Percentiles rank a stretch among this genome's conserved stretches.
Evolutionary conservation across 2,797 vertebrate genomes (phyloP).

Genomic region (Ciconia nigra): DNA sequence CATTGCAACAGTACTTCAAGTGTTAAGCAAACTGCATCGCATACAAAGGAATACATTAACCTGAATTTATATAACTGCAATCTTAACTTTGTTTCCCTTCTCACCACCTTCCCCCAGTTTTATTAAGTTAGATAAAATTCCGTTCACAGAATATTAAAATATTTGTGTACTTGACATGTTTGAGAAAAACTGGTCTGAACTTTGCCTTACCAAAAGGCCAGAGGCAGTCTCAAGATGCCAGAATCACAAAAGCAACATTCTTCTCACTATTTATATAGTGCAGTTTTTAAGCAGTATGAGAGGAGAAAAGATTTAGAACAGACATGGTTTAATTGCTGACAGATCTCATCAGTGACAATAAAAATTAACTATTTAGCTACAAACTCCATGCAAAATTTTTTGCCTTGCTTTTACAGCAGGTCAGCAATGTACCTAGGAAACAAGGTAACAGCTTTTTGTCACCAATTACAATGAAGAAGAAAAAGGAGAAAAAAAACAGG

Average conservation of each 20-base stretch:
- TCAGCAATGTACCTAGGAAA: neutral
- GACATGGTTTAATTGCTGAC: conserved; percentile 25
- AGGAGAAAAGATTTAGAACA: conserved; percentile 18
- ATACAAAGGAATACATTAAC: neutral
- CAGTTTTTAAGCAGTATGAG: neutral
- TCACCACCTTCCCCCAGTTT: neutral
- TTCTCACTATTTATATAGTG: neutral
- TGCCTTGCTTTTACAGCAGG: neutral
- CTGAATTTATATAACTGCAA: neutral
- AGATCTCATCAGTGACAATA: neutral
- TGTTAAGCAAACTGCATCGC: neutral
- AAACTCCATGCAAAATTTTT: neutral
- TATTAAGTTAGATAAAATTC: neutral
- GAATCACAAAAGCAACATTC: conserved; percentile 27
- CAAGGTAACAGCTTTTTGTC: neutral
- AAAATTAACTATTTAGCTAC: neutral
- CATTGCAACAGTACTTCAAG: neutral
- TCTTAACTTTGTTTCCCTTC: neutral
- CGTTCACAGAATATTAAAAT: neutral
- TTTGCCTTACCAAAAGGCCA: neutral
- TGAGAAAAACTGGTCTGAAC: neutral
- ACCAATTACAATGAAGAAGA: neutral
- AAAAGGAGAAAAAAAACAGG: neutral
- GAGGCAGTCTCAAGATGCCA: neutral
- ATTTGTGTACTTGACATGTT: neutral